Base-by-base conservation (phyloP, 2,797 vertebrate genomes). In the Loriculus beryllinus region DNA sequence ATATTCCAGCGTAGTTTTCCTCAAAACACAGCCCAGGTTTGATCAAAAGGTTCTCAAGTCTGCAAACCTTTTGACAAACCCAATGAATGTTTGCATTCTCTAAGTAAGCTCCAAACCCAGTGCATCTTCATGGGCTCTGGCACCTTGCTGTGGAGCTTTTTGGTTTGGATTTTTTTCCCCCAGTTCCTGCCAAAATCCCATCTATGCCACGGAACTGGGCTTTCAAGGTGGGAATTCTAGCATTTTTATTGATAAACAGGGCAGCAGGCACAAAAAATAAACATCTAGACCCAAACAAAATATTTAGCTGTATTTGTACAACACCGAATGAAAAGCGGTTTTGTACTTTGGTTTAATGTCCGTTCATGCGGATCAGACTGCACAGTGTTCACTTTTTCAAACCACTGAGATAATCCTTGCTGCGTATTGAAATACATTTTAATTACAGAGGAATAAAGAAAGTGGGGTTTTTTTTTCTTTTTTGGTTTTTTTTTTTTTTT, bases 21-120 rank as follows among this genome's bases (percentile, higher is more conserved):
- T 95, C 87, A 88, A 92, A 96, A 90, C 77, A 79, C 45, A 82
- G 59, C 77, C 82, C 81, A 69, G 65, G 51, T 83, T 86, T 95
- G 90, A 92, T 96, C 93, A 96, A 96, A 97, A 91, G 88, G 81
- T 82, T 92, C 64, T 88, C 35, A 40, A 77, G 60, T 88, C 91
- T 93, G 60, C 25, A 86, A 84, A 88, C 60, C 87, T 94, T 93
- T 82, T 93, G 92, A 96, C 85, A 93, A 91, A 79, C 67, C 51
- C 0, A 3, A 57, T 14, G 28, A 77, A 80, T 82, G 74, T 91
- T 94, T 92, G 67, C 8, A 5, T 60, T 92, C 93, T 86, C 70
- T 86, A 85, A 92, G 64, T 82, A 82, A 96, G 83, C 48, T 67
- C 88, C 74, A 93, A 82, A 74, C 47, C 74, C 59, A 80, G 45